Base-by-base conservation (phyloP, 1,140 invertebrate species). In the Anadara kagoshimensis region DNA sequence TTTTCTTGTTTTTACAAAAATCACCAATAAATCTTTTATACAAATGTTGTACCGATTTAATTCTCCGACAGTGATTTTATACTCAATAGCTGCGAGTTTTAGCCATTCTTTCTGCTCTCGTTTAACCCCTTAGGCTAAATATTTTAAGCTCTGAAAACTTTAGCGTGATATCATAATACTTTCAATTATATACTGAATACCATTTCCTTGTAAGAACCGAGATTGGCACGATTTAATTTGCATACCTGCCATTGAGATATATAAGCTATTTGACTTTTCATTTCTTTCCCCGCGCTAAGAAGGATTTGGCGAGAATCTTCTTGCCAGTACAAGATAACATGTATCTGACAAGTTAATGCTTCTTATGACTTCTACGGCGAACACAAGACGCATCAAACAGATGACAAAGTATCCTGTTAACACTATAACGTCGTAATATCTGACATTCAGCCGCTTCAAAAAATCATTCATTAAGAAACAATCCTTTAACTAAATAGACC, bases 331-430 rank as follows among this genome's bases (percentile, higher is more conserved):
- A 41, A 44, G 20, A 45, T 54, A 51, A 66, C 45, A 51, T 16
- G 43, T 16, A 36, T 18, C 24, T 66, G 63, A 66, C 63, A 66
- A 66, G 29, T 66, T 66, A 66, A 66, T 45, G 29, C 63, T 22
- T 53, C 47, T 66, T 66, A 66, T 51, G 63, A 51, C 63, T 66
- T 66, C 63, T 66, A 51, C 47, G 36, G 20, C 36, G 29, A 5
- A 54, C 63, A 29, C 26, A 66, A 66, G 63, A 41, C 29, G 36
- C 24, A 44, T 22, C 16, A 54, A n/a, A 24, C 47, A 53, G 47
- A 26, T 49, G 10, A 36, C 24, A 51, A 54, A 24, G 29, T 53
- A 36, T 24, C 45, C 26, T n/a, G 29, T 51, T 29, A 41, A 66
- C 63, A 66, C 53, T 45, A 45, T 66, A 66, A 66, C 53, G 18